phyloP scores from a whole-genome alignment of 2,113 vertebrate genomes.

The Otocyon megalotis region DNA sequence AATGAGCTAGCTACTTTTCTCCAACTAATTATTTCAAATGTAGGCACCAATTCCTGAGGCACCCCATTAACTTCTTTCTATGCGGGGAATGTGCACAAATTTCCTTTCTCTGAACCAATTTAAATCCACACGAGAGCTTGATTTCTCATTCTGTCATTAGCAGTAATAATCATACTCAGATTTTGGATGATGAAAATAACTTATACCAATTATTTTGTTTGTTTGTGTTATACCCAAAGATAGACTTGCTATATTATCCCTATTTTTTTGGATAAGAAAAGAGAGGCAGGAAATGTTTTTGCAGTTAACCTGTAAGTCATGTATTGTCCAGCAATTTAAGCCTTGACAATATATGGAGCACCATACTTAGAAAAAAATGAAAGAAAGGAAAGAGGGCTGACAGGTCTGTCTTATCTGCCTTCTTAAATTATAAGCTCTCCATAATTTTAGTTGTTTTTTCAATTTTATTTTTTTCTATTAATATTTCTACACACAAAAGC shows the following conservation, averaged over 20 bases:
- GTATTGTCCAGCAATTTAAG: neutral
- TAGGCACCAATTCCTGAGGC: constrained; percentile 73
- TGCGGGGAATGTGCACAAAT: constrained; percentile 49
- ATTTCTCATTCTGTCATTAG: constrained; percentile 58
- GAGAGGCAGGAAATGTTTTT: neutral
- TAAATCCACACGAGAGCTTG: constrained; percentile 65
- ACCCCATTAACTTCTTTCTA: constrained; percentile 71
- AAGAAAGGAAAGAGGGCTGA: neutral
- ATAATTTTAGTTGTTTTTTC: neutral
- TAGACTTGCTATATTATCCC: neutral
- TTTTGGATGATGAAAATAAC: constrained; percentile 49
- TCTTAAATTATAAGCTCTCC: neutral
- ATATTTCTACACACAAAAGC: neutral
- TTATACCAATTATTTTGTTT: constrained; percentile 61
- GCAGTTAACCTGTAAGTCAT: neutral
- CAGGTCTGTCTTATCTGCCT: neutral
- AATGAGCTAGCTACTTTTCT: constrained; percentile 64
- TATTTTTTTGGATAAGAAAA: constrained; percentile 45
- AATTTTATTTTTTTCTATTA: neutral
- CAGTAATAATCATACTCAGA: constrained; percentile 55
- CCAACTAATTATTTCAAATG: constrained; percentile 73
- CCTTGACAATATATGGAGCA: neutral
- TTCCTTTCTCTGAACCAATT: constrained; percentile 70
- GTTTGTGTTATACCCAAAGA: neutral
- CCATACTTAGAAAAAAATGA: neutral